Evolutionary conservation across 2,888 invertebrate genomes (phyloP).

Genomic region (Euplexia lucipara): DNA sequence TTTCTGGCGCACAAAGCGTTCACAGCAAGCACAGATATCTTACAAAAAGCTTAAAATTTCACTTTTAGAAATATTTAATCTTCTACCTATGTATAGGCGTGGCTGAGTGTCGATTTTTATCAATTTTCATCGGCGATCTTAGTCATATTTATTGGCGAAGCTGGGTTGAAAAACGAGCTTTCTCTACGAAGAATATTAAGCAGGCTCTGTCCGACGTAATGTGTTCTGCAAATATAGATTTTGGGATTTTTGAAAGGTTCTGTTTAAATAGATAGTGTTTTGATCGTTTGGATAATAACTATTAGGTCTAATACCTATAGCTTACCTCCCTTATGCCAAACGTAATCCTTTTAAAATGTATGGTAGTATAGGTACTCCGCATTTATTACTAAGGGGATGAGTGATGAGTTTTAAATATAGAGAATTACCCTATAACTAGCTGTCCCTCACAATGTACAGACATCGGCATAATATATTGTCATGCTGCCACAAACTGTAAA

Average conservation of each 20-base stretch:
- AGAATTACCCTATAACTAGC: conserved; percentile 17
- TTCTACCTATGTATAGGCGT: conserved; percentile 55
- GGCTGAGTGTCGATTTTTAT: conserved; percentile 65
- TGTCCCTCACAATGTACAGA: too few relatives aligned
- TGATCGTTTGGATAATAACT: conserved; percentile 16
- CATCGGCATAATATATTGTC: too few relatives aligned
- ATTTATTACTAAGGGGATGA: too few relatives aligned
- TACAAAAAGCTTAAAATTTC: conserved; percentile 37
- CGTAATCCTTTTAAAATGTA: too few relatives aligned
- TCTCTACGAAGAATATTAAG: conserved; percentile 60
- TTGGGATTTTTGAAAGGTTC: conserved; percentile 46
- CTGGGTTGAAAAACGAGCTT: conserved; percentile 59
- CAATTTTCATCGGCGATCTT: conserved; percentile 64
- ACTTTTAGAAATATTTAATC: conserved; percentile 60
- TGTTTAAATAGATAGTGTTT: conserved; percentile 40
- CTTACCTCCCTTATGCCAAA: too few relatives aligned
- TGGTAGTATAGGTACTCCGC: too few relatives aligned
- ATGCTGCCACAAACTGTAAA: too few relatives aligned
- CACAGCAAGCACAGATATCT: conserved; percentile 35
- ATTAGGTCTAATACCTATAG: conserved; percentile 25
- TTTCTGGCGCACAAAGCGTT: conserved; percentile 49
- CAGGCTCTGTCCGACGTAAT: conserved; percentile 45
- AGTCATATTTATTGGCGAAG: conserved; percentile 62
- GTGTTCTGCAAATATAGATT: conserved; percentile 53
- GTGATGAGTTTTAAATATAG: conserved; percentile 28